Evolutionary conservation across 1,140 invertebrate genomes (phyloP).

Genomic region (Musca vetustissima): DNA sequence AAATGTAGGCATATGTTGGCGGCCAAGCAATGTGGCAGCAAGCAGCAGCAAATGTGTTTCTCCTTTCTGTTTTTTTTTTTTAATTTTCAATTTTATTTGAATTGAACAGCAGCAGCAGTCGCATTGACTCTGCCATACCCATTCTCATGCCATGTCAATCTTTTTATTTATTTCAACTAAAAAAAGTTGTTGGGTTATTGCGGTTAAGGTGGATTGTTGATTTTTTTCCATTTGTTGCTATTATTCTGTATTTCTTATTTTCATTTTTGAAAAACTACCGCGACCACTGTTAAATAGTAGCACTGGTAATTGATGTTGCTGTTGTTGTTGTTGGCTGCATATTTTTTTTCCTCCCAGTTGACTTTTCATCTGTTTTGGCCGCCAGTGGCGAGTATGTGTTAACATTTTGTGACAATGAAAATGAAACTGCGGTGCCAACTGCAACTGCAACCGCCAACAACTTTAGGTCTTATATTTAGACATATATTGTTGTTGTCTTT

Average conservation of each 20-base stretch:
- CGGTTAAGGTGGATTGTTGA: constrained; percentile 11
- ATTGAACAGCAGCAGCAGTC: no score
- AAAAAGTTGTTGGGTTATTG: constrained; percentile 19
- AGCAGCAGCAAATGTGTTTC: no score
- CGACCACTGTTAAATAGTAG: constrained; percentile 3
- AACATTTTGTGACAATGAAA: constrained; percentile 23
- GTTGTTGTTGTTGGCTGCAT: not conserved
- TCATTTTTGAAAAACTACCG: constrained; percentile 8
- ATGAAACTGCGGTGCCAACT: not conserved
- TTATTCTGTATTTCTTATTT: not conserved
- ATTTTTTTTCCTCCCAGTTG: not conserved
- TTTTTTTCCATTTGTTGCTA: not conserved
- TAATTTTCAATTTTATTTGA: no score
- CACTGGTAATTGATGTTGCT: not conserved
- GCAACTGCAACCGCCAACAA: not conserved
- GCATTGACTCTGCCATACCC: not conserved
- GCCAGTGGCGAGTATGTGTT: constrained; percentile 2
- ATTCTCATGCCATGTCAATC: constrained; percentile 21
- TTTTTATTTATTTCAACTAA: constrained; percentile 10
- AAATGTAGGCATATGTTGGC: constrained; percentile 14
- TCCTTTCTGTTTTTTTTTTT: no score
- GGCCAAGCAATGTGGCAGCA: not conserved
- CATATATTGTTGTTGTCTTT: no score
- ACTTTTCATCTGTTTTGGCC: not conserved
- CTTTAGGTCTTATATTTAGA: no score